Conservation (phyloP, 1,140 invertebrate species). For the Acromyrmex charruanus region DNA sequence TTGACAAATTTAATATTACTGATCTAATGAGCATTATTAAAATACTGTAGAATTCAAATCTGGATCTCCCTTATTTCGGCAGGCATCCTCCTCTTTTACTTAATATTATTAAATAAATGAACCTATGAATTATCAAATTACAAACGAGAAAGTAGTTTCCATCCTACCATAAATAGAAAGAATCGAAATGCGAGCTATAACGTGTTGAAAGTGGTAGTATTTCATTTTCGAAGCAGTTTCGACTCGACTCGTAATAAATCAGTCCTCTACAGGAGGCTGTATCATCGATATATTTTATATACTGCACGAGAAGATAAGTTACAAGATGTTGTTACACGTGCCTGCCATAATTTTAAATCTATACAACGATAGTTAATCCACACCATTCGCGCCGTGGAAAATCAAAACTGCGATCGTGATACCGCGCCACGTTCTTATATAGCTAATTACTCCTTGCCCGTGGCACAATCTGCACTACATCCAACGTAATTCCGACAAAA, state of each 20-base stretch:
- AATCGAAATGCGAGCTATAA: not conserved
- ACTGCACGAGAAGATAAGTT: conserved; percentile 17
- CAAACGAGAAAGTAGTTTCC: not conserved
- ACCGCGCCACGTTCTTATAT: conserved; percentile 16
- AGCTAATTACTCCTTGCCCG: conserved; percentile 37
- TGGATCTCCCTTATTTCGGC: too few relatives aligned
- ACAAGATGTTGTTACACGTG: conserved; percentile 27
- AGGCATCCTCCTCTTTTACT: too few relatives aligned
- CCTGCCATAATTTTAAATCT: conserved; percentile 26
- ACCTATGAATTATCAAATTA: not conserved
- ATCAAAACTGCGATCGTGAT: conserved; percentile 35
- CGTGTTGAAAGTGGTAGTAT: conserved; percentile 16
- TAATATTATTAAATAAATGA: not conserved
- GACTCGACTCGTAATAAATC: conserved; percentile 47
- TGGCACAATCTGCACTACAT: conserved; percentile 35
- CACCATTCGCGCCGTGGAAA: not conserved
- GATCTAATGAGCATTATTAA: too few relatives aligned
- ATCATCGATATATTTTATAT: conserved; percentile 45
- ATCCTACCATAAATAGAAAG: not conserved
- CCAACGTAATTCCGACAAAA: conserved; percentile 41
- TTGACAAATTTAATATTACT: too few relatives aligned
- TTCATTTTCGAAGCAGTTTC: conserved; percentile 29
- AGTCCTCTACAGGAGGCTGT: not conserved
- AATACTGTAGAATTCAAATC: too few relatives aligned
- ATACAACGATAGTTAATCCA: conserved; percentile 23